Evolutionary conservation across 1,140 invertebrate genomes (phyloP).

Genomic region (Drosophila azteca): DNA sequence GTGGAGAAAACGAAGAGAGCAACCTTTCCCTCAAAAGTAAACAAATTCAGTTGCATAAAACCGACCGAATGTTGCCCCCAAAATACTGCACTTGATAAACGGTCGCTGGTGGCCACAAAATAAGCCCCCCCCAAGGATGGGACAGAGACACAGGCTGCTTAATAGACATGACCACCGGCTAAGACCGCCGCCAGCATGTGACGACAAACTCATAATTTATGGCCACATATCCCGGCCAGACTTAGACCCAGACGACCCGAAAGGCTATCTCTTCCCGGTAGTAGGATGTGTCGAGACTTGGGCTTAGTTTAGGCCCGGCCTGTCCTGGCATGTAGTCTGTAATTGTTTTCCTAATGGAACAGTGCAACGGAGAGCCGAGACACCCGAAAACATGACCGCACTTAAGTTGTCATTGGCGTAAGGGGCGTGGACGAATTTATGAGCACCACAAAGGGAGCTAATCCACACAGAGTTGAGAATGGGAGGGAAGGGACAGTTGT

Average conservation of each 20-base stretch:
- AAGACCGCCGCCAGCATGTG: slow-evolving; percentile 54
- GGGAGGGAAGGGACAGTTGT: too few species aligned
- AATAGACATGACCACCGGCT: slow-evolving; percentile 63
- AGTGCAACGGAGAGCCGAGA: slow-evolving; percentile 21
- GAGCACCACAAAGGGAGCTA: slow-evolving; percentile 34
- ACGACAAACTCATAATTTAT: slow-evolving; percentile 77
- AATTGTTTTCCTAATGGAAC: slow-evolving; percentile 74
- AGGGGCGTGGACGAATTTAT: slow-evolving; percentile 66
- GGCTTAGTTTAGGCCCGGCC: slow-evolving; percentile 22
- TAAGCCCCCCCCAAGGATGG: slow-evolving; percentile 49
- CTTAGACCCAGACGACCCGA: slow-evolving; percentile 28
- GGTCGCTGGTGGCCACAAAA: slow-evolving; percentile 21
- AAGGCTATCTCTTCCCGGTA: slow-evolving; percentile 59
- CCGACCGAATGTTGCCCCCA: not conserved
- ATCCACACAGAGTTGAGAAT: slow-evolving; percentile 11
- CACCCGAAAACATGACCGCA: slow-evolving; percentile 69
- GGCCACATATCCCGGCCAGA: slow-evolving; percentile 56
- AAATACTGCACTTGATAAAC: slow-evolving; percentile 24
- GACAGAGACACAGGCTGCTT: slow-evolving; percentile 51
- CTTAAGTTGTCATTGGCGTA: slow-evolving; percentile 73
- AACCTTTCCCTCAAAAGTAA: slow-evolving; percentile 2
- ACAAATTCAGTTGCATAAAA: slow-evolving; percentile 6
- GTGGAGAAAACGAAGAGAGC: not conserved
- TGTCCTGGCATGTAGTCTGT: slow-evolving; percentile 52
- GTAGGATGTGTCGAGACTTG: slow-evolving; percentile 22